These are phyloP conservation scores for Umimayanthus kanabou DNA, from an alignment of 92 coral and sea anemone genomes.

Conservation along the genomic window DNA sequence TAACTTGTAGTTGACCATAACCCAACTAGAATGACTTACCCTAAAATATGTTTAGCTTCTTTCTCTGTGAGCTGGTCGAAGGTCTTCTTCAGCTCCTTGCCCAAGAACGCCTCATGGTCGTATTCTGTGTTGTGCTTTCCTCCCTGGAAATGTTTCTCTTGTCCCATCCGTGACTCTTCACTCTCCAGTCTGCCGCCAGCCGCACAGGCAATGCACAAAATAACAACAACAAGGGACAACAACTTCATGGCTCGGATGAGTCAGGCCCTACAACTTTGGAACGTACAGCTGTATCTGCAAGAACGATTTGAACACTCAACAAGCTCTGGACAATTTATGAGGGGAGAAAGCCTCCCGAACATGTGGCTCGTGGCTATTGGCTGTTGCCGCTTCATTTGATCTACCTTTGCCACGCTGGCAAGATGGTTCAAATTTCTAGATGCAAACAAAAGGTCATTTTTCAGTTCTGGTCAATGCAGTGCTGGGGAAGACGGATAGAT, in stretches of 20 bases:
- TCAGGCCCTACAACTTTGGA: not conserved
- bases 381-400: slow-evolving; percentile 1
- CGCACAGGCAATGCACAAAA: not conserved
- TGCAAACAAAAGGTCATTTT: not conserved
- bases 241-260: not conserved
- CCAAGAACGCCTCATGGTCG: slow-evolving; percentile 55
- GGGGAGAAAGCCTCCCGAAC: not conserved
- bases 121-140: slow-evolving; percentile 54
- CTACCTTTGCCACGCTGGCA: slow-evolving; percentile 43
- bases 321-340: not conserved
- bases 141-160: slow-evolving; percentile 41
- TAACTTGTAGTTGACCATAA: too few species aligned
- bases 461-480: not conserved
- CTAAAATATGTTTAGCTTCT: slow-evolving; percentile 43
- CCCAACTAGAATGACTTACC: slow-evolving; percentile 28
- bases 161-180: slow-evolving; percentile 19
- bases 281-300: not conserved
- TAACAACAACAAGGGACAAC: not conserved
- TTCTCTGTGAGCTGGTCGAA: slow-evolving; percentile 49
- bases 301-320: not conserved
- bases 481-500: too few species aligned
- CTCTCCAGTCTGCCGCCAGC: slow-evolving; percentile 19
- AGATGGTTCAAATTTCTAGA: slow-evolving; percentile 24
- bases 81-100: slow-evolving; percentile 40
- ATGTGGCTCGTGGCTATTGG: slow-evolving; percentile 25